Percentiles rank a stretch among this genome's conserved stretches.
phyloP scores from a whole-genome alignment of 1,140 invertebrate genomes.

The Drosophila repletoides region DNA sequence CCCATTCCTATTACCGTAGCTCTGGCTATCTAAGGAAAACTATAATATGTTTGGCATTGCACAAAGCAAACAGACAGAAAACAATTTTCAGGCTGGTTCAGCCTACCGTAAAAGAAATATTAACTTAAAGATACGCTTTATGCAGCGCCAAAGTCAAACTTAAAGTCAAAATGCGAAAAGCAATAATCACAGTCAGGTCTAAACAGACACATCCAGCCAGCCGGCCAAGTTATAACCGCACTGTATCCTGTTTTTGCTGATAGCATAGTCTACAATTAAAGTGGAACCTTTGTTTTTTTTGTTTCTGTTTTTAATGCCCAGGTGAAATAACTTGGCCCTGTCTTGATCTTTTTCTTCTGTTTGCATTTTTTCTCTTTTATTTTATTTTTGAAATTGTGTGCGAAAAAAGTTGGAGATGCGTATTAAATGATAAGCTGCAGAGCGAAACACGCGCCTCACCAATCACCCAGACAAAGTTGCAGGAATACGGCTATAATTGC shows the following conservation, averaged over 20 bases:
- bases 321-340: neutral
- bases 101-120: conserved; percentile 58
- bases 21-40: conserved; percentile 11
- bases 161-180: conserved; percentile 34
- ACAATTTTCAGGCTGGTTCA: conserved; percentile 41
- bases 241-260: conserved; percentile 67
- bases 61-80: conserved; percentile 50
- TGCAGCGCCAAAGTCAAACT: conserved; percentile 35
- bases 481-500: conserved; percentile 50
- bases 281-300: conserved; percentile 41
- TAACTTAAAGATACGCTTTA: conserved; percentile 63
- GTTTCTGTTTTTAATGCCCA: conserved; percentile 1
- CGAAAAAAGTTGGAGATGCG: conserved; percentile 65
- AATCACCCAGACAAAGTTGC: conserved; percentile 46
- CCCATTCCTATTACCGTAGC: neutral
- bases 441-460: conserved; percentile 29
- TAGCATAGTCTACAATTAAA: conserved; percentile 65
- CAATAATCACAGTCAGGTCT: conserved; percentile 66
- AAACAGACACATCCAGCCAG: conserved; percentile 7
- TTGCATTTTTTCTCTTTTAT: neutral
- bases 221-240: neutral
- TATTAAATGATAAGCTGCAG: conserved; percentile 69
- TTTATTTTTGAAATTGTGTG: conserved; percentile 58
- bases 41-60: conserved; percentile 22
- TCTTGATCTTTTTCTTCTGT: neutral